Percentiles rank a stretch among this genome's conserved stretches.
phyloP scores from a whole-genome alignment of 1,140 invertebrate species.

The Papilio dardanus region DNA sequence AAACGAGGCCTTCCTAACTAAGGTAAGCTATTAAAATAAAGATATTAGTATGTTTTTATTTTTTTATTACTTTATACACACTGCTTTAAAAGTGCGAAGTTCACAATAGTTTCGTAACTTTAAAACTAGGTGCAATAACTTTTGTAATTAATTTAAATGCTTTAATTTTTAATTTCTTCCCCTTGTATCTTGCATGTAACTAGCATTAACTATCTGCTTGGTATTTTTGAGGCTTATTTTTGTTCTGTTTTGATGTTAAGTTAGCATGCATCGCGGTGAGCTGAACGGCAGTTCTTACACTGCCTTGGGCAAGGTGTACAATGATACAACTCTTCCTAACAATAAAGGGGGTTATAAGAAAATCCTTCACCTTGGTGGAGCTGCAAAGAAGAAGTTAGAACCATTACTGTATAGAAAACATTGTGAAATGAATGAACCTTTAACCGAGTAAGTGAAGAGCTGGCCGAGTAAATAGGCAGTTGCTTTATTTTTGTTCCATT shows the following conservation, averaged over 20 bases:
- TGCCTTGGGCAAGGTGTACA: slow-evolving; percentile 53
- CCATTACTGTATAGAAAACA: slow-evolving; percentile 51
- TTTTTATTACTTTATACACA: slow-evolving; percentile 27
- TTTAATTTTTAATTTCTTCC: slow-evolving; percentile 31
- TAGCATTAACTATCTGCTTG: slow-evolving; percentile 15
- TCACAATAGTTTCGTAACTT: slow-evolving; percentile 36
- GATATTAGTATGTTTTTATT: slow-evolving; percentile 16
- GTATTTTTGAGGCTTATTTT: slow-evolving; percentile 42
- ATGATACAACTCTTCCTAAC: slow-evolving; percentile 49
- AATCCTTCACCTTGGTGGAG: slow-evolving; percentile 46
- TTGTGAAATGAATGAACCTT: slow-evolving; percentile 46
- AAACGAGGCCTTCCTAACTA: slow-evolving; percentile 30
- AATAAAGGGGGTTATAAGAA: slow-evolving; percentile 54
- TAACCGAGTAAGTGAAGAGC: slow-evolving; percentile 55
- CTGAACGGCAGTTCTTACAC: slow-evolving; percentile 60
- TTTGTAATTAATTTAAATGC: slow-evolving; percentile 22
- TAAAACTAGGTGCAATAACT: slow-evolving; percentile 36
- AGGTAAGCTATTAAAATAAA: slow-evolving; percentile 23
- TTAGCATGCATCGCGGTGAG: slow-evolving; percentile 60
- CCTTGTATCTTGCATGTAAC: slow-evolving; percentile 17
- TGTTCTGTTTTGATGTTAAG: slow-evolving; percentile 60
- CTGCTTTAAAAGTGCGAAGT: slow-evolving; percentile 23
- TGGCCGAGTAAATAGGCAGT: not conserved
- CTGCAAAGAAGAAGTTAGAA: slow-evolving; percentile 53
- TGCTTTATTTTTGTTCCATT: slow-evolving; percentile 2